Evolutionary conservation across 2,888 invertebrate genomes (phyloP).

Genomic region (Caenorhabditis sulstoni): DNA sequence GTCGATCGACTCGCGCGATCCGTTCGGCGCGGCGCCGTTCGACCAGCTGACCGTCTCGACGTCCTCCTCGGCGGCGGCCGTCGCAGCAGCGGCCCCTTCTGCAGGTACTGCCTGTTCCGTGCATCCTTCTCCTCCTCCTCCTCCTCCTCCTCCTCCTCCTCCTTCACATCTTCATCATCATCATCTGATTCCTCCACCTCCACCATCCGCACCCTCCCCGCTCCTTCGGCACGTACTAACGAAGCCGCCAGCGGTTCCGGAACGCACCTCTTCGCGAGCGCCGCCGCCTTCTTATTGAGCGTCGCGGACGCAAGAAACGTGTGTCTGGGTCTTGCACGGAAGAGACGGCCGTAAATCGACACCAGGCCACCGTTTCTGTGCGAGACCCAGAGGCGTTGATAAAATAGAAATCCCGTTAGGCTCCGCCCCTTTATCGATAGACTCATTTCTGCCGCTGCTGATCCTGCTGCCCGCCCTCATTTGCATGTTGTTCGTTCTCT

Average conservation of each 20-base stretch:
- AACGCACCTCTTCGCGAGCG: conserved; percentile 29
- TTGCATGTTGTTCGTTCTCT: too few species aligned
- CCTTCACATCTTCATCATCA: conserved; percentile 9
- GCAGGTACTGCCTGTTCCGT: conserved; percentile 18
- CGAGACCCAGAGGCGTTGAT: too few species aligned
- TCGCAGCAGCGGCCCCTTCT: too few species aligned
- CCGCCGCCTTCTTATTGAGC: conserved; percentile 6
- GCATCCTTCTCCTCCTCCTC: not conserved
- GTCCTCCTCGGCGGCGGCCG: conserved; percentile 29
- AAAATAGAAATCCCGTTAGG: too few species aligned
- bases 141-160: not conserved
- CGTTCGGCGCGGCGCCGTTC: conserved; percentile 82
- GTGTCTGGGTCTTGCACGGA: too few species aligned
- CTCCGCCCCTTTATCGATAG: too few species aligned
- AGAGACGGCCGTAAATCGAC: too few species aligned
- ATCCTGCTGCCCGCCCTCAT: too few species aligned
- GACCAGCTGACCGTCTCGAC: conserved; percentile 68
- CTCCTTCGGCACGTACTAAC: conserved; percentile 52
- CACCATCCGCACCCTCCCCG: conserved; percentile 31
- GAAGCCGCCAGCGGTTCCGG: conserved; percentile 16
- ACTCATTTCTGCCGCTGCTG: too few species aligned
- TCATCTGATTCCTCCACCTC: too few species aligned
- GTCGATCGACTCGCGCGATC: conserved; percentile 81
- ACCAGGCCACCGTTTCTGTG: too few species aligned
- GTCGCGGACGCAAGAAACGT: too few species aligned